phyloP scores from a whole-genome alignment of 1,140 invertebrate genomes.

The Drosophila pandora region DNA sequence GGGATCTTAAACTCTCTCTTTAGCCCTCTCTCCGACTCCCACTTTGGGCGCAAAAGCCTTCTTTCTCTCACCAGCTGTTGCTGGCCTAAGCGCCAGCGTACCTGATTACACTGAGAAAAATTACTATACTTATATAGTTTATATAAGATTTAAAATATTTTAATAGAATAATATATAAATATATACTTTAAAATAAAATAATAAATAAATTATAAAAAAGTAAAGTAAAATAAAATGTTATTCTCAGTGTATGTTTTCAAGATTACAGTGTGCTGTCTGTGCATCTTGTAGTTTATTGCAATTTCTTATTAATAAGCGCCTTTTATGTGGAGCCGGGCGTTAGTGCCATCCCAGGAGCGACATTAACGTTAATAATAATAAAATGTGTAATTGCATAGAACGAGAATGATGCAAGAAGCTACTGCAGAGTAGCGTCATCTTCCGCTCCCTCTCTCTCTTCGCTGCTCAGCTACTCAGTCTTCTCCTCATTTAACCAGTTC shows the following conservation, averaged over 20 bases:
- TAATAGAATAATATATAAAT: background rate
- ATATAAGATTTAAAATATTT: no score
- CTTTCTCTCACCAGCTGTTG: slow-evolving; percentile 50
- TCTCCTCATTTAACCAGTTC: slow-evolving; percentile 32
- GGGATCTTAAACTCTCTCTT: slow-evolving; percentile 8
- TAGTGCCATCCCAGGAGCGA: slow-evolving; percentile 69
- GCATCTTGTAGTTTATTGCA: slow-evolving; percentile 61
- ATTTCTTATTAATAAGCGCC: slow-evolving; percentile 77
- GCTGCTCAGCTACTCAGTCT: background rate
- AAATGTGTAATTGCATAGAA: slow-evolving; percentile 75
- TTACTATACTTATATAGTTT: no score
- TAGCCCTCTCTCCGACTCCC: slow-evolving; percentile 15
- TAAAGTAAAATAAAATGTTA: no score
- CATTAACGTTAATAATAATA: slow-evolving; percentile 80
- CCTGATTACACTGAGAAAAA: slow-evolving; percentile 6
- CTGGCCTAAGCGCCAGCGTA: slow-evolving; percentile 29
- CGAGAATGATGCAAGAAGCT: slow-evolving; percentile 27
- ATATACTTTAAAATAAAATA: no score
- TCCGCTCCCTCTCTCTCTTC: background rate
- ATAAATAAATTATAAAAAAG: no score
- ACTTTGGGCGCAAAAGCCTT: background rate
- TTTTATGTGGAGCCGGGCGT: slow-evolving; percentile 66
- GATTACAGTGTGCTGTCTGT: background rate
- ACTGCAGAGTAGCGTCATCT: background rate
- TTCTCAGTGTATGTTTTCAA: background rate